Evolutionary conservation across 30 jellyfish, hydroid and myxozoan genomes (phyloP).

Genomic region (Mastigias papua): DNA sequence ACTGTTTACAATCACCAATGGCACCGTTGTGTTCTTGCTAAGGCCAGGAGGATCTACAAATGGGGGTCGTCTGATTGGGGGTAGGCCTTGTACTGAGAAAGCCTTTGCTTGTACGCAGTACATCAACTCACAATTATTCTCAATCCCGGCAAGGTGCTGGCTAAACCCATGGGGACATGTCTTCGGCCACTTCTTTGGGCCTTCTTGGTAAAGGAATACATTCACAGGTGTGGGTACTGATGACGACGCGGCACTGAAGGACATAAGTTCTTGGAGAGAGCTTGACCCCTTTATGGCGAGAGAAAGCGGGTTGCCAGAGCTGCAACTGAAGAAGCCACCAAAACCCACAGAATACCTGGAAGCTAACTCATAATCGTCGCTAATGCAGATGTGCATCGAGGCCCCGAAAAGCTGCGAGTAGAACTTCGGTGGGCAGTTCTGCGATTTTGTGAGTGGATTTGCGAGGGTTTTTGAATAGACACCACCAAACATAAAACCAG

Average conservation of each 20-base stretch:
- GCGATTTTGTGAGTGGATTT: constrained; percentile 73
- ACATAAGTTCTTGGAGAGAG: constrained; percentile 42
- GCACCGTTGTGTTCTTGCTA: constrained; percentile 71
- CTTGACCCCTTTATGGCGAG: constrained; percentile 30
- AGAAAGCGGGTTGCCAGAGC: constrained; percentile 78
- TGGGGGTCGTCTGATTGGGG: constrained; percentile 78
- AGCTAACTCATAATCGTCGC: constrained; percentile 82
- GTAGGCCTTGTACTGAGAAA: constrained; percentile 68
- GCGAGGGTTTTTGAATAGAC: constrained; percentile 67
- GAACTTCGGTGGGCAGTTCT: constrained; percentile 83
- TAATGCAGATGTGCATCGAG: constrained; percentile 75
- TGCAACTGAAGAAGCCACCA: constrained; percentile 86
- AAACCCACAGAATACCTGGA: constrained; percentile 64
- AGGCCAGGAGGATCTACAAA: constrained; percentile 67
- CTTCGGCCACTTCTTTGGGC: constrained; percentile 81
- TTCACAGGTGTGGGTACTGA: constrained; percentile 29
- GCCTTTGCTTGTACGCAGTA: constrained; percentile 79
- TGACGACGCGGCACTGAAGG: background rate
- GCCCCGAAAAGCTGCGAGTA: constrained; percentile 76
- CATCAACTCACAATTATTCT: constrained; percentile 73
- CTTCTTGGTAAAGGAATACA: constrained; percentile 57
- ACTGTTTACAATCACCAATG: constrained; percentile 71
- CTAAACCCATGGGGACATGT: constrained; percentile 79
- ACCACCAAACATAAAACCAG: constrained; percentile 86
- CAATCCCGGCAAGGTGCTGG: constrained; percentile 83